Conservation (phyloP, 1,140 invertebrate species). For the Acromyrmex echinatior region DNA sequence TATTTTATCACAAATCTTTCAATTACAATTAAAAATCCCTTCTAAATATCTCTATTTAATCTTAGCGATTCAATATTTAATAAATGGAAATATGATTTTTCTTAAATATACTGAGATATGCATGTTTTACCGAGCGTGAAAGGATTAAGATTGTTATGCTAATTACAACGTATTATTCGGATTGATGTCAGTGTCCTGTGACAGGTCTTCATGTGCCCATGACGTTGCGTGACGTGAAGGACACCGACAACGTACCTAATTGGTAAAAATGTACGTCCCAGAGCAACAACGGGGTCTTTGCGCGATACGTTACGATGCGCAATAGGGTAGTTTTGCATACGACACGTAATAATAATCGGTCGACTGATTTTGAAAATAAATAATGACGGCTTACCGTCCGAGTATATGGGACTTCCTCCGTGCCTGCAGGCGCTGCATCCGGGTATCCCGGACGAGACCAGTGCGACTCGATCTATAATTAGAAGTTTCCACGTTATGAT, state of each 20-base stretch:
- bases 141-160: neutral
- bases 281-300: constrained; percentile 9
- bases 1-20: neutral
- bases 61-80: neutral
- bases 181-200: neutral
- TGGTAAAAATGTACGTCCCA: constrained; percentile 1
- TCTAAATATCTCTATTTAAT: neutral
- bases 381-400: constrained; percentile 76
- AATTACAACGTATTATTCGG: neutral
- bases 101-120: neutral
- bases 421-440: constrained; percentile 82
- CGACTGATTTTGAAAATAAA: constrained; percentile 45
- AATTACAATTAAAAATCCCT: neutral
- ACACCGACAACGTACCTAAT: constrained; percentile 3
- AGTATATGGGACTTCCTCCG: constrained; percentile 81
- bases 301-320: neutral
- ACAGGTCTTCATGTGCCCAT: neutral
- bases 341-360: constrained; percentile 44
- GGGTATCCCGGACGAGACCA: constrained; percentile 83
- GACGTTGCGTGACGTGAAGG: constrained; percentile 28
- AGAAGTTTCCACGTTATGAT: constrained; percentile 59
- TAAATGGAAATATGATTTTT: neutral
- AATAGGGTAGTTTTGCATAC: constrained; percentile 22
- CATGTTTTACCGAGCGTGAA: neutral
- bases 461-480: constrained; percentile 82